Evolutionary conservation across 2,888 invertebrate genomes (phyloP).

Genomic region (Tetanocera ferruginea): DNA sequence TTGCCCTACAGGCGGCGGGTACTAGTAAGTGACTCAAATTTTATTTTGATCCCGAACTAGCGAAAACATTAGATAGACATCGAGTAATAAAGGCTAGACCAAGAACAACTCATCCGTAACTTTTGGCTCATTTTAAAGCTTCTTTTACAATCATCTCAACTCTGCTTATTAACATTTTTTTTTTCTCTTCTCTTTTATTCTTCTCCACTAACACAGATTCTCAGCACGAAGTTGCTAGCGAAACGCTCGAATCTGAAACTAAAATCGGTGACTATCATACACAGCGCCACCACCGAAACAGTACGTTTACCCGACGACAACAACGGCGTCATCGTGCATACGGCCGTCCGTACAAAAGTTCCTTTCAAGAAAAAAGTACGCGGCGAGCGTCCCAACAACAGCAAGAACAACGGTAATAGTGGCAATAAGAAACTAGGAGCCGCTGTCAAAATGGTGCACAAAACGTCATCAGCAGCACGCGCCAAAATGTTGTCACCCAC

Average conservation of each 20-base stretch:
- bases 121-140: constrained; percentile 1
- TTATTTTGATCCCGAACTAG: neutral
- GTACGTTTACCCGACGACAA: constrained; percentile 85
- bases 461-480: constrained; percentile 36
- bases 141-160: neutral
- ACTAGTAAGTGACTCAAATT: neutral
- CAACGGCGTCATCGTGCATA: constrained; percentile 85
- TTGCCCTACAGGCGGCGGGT: constrained; percentile 30
- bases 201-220: constrained; percentile 72
- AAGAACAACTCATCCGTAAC: neutral
- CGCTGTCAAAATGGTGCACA: constrained; percentile 7
- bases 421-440: constrained; percentile 58
- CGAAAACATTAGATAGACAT: neutral
- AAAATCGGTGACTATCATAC: constrained; percentile 89
- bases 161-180: constrained; percentile 15
- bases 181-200: constrained; percentile 32
- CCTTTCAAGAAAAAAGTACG: constrained; percentile 87
- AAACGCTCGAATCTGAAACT: constrained; percentile 85
- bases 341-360: constrained; percentile 87
- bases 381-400: constrained; percentile 61
- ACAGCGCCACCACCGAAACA: constrained; percentile 90
- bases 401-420: constrained; percentile 47
- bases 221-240: constrained; percentile 84
- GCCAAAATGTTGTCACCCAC: constrained; percentile 20
- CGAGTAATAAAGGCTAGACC: neutral